These are phyloP conservation scores for Anguilla anguilla DNA, from an alignment of 2,797 vertebrate species.

Conservation along the genomic window DNA sequence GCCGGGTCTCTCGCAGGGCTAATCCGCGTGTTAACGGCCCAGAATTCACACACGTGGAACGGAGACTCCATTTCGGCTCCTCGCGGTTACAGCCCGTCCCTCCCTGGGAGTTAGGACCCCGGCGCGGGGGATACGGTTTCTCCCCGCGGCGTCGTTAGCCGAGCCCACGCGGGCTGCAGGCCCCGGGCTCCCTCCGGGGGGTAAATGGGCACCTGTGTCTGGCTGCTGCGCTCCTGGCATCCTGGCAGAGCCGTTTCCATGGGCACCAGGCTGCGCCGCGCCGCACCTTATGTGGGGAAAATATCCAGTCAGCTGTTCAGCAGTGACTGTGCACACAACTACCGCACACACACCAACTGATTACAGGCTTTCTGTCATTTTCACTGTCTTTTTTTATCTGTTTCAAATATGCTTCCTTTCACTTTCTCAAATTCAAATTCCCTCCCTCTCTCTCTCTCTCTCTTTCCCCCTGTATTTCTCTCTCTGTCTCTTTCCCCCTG, in stretches of 20 bases:
- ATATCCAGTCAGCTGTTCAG: neutral
- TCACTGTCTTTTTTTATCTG: neutral
- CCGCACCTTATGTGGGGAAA: neutral
- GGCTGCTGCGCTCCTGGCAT: neutral
- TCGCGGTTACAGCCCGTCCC: neutral
- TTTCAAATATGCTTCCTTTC: neutral
- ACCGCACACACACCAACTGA: neutral
- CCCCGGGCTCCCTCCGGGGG: neutral
- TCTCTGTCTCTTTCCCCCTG: too few species aligned
- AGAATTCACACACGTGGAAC: neutral
- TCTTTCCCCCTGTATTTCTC: neutral
- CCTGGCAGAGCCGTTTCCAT: neutral
- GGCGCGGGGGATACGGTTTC: neutral
- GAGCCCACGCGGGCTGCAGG: neutral
- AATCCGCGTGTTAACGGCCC: neutral
- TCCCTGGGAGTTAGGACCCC: neutral
- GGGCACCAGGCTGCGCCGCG: neutral
- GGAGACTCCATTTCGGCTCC: neutral
- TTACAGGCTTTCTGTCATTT: neutral
- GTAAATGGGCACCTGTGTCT: neutral
- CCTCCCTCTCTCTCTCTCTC: slow-evolving; percentile 4
- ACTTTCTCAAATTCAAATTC: slow-evolving; percentile 16
- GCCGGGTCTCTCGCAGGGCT: neutral
- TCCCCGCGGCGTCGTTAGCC: neutral
- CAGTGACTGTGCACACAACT: neutral